Base-by-base conservation (phyloP, 2,888 invertebrate species). In the Lasioglossum zephyrum region DNA sequence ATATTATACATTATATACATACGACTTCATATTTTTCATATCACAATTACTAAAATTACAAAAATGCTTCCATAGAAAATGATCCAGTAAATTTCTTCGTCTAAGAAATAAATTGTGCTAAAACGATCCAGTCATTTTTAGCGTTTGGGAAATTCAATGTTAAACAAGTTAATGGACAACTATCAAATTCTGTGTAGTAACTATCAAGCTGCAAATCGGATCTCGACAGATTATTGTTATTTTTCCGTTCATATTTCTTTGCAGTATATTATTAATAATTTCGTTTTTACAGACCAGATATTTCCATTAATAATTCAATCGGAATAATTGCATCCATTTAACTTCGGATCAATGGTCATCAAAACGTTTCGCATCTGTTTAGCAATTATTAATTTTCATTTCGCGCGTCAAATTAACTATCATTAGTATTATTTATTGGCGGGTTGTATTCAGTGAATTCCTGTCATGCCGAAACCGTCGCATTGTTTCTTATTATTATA, bases 381-480 rank as follows among this genome's bases (percentile, higher is more conserved):
- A 49, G 47, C 18, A 69, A 77, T 69, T 69, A 69, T 49, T n/a
- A 11, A 39, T 41, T 69, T 18, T 41, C 47, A 66, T 49, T 77
- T 70, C 39, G 39, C n/a, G 18, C 69, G 22, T 70, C 11, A 69
- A 70, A 77, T 77, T 53, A 70, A 77, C 47, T 70, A 53, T 53
- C 6, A 70, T 9, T 41, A 4, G 3, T 39, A 22, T 26, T 70
- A 41, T 16, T 70, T 47, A 53, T 70, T 39, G n/a, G 26, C n/a
- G 39, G 4, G 3, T 18, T 39, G 9, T 70, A 39, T 77, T 47
- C 57, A n/a, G 16, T 4, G 31, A 18, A 31, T 47, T 53, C 9
- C 31, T 4, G 18, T 81, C 44, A 9, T 18, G 13, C 6, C 2
- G 2, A n/a, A 2, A 57, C 57, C 49, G 6, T 70, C 16, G 60